Evolutionary conservation across 2,797 vertebrate species (phyloP), one percentile per base, ranked within the genome.

Genomic region (Galago senegalensis): DNA sequence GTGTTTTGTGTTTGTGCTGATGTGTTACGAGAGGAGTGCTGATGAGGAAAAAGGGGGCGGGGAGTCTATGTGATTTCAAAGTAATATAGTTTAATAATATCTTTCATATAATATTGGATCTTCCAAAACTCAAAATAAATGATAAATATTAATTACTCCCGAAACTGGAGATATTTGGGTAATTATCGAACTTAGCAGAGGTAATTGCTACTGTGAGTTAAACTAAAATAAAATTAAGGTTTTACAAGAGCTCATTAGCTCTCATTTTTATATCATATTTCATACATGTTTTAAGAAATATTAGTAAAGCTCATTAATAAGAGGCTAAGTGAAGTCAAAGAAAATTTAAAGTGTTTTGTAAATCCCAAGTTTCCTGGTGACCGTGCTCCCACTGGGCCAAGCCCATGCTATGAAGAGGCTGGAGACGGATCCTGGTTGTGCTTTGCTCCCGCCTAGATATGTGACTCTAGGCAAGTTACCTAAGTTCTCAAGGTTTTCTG

Each of bases 121-220:
- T 67, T 58, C 23, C 53, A 67, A 89, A 76, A 70, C 13, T 25
- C 40, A n/a, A 56, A n/a, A 46, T 12, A 11, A 88, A 77, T 53
- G 89, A 3, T 77, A 73, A 83, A 82, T 8, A 73, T 16, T 65
- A 70, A 87, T 70, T 63, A 82, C 43, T 73, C 60, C 67, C 17
- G 12, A 73, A 91, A 21, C 16, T 56, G 31, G 27, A 93, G 91
- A 75, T 18, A 89, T 58, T 9, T 82, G 60, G 7, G 20, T 34
- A 63, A 67, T 69, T 34, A 70, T 4, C 17, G 72, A 85, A 84
- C 4, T 9, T 46, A 89, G 53, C 61, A 89, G 4, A 81, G 81
- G 10, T 61, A 67, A 87, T 5, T 87, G 49, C 4, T 87, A 58
- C 20, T 90, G 88, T 63, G 13, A 94, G 61, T 58, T 58, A 91